Evolutionary conservation across 2,113 vertebrate species (phyloP).

Genomic region (Heterocephalus glaber): DNA sequence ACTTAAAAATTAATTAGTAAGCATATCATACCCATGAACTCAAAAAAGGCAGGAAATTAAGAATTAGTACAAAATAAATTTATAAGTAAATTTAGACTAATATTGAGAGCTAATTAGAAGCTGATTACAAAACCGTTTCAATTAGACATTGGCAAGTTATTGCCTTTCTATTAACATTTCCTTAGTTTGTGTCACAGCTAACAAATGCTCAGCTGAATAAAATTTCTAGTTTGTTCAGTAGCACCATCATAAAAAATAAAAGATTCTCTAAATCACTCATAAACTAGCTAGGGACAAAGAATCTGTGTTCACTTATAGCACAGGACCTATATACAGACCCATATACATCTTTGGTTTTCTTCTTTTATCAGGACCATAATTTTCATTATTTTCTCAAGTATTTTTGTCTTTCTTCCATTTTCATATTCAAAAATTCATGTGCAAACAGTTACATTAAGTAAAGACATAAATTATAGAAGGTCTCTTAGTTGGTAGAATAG

Average conservation of each 20-base stretch:
- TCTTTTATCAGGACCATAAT: neutral
- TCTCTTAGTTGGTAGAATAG: neutral
- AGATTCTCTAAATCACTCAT: neutral
- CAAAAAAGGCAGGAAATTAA: neutral
- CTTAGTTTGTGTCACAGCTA: neutral
- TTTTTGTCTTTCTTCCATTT: conserved; percentile 23
- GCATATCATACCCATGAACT: neutral
- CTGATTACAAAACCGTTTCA: neutral
- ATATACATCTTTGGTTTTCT: neutral
- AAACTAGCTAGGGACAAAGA: neutral
- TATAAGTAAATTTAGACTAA: neutral
- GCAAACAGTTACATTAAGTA: neutral
- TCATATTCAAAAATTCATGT: neutral
- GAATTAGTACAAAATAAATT: neutral
- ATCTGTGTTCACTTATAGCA: neutral
- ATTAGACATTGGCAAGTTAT: neutral
- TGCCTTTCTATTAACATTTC: neutral
- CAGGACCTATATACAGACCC: neutral
- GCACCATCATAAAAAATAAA: neutral
- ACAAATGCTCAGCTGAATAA: neutral
- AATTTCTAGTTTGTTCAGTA: neutral
- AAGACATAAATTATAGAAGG: neutral
- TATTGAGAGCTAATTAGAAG: conserved; percentile 13
- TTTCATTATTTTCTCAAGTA: conserved; percentile 6
- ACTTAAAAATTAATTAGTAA: conserved; percentile 2